phyloP scores from a whole-genome alignment of 2,888 invertebrate genomes.

The Nebria brevicollis region DNA sequence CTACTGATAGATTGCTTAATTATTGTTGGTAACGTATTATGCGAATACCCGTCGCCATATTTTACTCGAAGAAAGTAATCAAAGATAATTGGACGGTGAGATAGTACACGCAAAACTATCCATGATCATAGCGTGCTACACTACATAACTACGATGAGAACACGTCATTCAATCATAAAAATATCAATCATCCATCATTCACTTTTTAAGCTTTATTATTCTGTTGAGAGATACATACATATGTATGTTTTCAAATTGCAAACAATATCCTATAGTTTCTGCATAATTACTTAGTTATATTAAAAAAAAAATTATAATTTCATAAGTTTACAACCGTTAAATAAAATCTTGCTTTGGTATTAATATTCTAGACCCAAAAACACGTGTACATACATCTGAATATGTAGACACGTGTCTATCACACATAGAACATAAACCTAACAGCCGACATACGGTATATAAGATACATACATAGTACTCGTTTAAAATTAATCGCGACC shows the following conservation, averaged over 20 bases:
- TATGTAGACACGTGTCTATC: neutral
- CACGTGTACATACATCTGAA: neutral
- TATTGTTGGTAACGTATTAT: conserved; percentile 52
- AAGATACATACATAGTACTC: too few species aligned
- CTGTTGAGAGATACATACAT: neutral
- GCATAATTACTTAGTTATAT: too few species aligned
- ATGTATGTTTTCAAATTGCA: too few species aligned
- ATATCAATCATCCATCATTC: neutral
- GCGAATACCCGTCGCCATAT: conserved; percentile 8
- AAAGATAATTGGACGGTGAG: conserved; percentile 32
- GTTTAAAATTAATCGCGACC: neutral
- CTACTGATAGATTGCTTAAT: conserved; percentile 62
- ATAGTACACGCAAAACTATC: neutral
- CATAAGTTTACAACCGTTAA: too few species aligned
- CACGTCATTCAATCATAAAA: neutral
- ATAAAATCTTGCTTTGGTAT: neutral
- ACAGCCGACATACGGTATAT: neutral
- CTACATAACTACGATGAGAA: neutral
- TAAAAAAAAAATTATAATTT: too few species aligned
- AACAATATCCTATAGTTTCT: too few species aligned
- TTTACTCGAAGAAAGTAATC: conserved; percentile 31
- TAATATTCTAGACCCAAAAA: neutral
- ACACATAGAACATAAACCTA: neutral
- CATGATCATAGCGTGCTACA: neutral
- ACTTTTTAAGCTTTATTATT: neutral